phyloP scores from a whole-genome alignment of 2,113 vertebrate species.

The Salvator merianae region DNA sequence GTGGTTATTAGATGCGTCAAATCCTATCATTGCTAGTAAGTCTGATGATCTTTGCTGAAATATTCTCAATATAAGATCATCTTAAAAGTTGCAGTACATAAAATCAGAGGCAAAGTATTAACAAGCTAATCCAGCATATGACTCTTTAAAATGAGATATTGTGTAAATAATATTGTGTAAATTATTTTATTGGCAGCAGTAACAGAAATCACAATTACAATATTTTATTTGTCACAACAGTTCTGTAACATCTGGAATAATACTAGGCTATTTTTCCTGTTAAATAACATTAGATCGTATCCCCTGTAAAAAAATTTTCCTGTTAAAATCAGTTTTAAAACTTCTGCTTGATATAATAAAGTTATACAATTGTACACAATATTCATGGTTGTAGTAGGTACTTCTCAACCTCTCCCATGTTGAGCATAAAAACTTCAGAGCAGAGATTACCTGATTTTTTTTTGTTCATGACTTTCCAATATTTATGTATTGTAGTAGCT shows the following conservation, averaged over 20 bases:
- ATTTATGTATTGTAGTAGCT: too few relatives aligned
- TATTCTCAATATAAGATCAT: not conserved
- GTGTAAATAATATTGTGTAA: not conserved
- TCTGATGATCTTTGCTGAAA: slow-evolving; percentile 16
- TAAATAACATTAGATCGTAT: too few relatives aligned
- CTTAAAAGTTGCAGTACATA: not conserved
- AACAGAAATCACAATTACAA: not conserved
- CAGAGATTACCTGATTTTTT: too few relatives aligned
- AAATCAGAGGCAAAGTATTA: not conserved
- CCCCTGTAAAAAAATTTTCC: too few relatives aligned
- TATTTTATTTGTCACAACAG: not conserved
- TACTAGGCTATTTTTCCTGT: not conserved
- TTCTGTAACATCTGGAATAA: not conserved
- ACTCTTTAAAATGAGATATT: not conserved
- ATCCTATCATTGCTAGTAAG: not conserved
- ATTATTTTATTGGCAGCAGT: not conserved
- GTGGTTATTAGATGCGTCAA: not conserved
- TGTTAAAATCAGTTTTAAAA: too few relatives aligned
- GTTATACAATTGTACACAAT: too few relatives aligned
- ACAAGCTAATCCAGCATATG: not conserved
- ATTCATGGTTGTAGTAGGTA: too few relatives aligned
- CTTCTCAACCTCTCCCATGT: too few relatives aligned
- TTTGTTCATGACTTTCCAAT: too few relatives aligned
- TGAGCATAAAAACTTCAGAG: too few relatives aligned
- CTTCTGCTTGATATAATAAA: too few relatives aligned